A percentile compares a stretch with the other conserved stretches of the same genome.
These are phyloP conservation scores for Cisticola juncidis DNA, from an alignment of 2,113 vertebrate genomes.

Conservation along the genomic window DNA sequence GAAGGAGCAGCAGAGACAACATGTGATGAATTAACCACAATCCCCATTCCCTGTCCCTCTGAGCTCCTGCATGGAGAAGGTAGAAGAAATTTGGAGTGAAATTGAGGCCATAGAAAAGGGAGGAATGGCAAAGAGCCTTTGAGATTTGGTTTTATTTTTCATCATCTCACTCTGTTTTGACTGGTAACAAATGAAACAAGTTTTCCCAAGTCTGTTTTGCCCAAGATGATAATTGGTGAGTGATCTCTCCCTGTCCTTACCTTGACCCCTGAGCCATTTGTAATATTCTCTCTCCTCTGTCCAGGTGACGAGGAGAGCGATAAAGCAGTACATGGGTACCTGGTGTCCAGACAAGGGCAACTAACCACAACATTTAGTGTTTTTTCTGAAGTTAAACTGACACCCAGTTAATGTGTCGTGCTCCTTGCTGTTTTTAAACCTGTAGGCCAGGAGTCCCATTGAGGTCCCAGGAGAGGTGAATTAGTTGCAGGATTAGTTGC, in stretches of 20 bases:
- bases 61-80: neutral
- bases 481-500: neutral
- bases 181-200: neutral
- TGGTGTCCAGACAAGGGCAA: neutral
- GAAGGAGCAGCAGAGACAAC: neutral
- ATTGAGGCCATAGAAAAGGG: neutral
- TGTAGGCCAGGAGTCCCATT: neutral
- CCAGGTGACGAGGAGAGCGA: neutral
- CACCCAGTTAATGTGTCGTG: neutral
- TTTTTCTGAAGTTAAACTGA: neutral
- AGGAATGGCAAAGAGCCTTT: neutral
- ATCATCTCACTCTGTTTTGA: neutral
- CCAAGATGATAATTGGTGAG: neutral
- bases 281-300: neutral
- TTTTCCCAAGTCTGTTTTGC: neutral
- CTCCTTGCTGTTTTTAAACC: neutral
- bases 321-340: neutral
- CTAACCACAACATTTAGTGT: accelerated
- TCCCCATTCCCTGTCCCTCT: neutral
- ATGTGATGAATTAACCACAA: neutral
- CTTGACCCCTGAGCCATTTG: neutral
- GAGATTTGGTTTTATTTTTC: neutral
- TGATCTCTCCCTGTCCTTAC: neutral
- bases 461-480: neutral
- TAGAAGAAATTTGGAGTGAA: neutral